Percentiles rank a stretch among this genome's conserved stretches.
phyloP scores from a whole-genome alignment of 2,113 vertebrate genomes.

The Notechis scutatus region DNA sequence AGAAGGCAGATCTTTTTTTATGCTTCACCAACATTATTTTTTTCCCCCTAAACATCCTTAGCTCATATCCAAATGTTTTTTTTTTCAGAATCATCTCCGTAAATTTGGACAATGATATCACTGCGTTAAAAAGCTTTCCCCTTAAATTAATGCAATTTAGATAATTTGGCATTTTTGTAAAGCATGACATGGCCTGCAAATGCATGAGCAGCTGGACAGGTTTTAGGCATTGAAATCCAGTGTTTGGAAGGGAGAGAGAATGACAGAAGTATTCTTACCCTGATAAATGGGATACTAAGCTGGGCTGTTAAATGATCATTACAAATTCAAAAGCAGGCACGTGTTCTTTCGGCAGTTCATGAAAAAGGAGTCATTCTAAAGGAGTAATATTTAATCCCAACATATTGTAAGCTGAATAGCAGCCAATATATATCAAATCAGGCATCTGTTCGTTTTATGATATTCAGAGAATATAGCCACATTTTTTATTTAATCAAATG shows the following conservation, averaged over 20 bases:
- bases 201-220: background rate
- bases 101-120: background rate
- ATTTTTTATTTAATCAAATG: background rate
- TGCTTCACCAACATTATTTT: fast-evolving
- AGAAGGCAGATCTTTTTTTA: background rate
- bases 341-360: background rate
- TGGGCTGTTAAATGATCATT: background rate
- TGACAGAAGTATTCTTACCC: background rate
- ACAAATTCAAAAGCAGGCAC: background rate
- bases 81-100: background rate
- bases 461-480: slow-evolving; percentile 12
- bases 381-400: slow-evolving; percentile 9
- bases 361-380: background rate
- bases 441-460: slow-evolving; percentile 36
- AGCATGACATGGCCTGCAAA: fast-evolving
- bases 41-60: background rate
- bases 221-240: background rate
- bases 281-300: fast-evolving
- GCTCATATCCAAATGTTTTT: fast-evolving
- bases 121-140: background rate
- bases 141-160: background rate
- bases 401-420: background rate
- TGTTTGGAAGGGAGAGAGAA: background rate
- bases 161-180: background rate
- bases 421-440: slow-evolving; percentile 24